Evolutionary conservation across 1,140 invertebrate genomes (phyloP), one percentile per base, ranked within the genome.

Genomic region (Procambarus clarkii): DNA sequence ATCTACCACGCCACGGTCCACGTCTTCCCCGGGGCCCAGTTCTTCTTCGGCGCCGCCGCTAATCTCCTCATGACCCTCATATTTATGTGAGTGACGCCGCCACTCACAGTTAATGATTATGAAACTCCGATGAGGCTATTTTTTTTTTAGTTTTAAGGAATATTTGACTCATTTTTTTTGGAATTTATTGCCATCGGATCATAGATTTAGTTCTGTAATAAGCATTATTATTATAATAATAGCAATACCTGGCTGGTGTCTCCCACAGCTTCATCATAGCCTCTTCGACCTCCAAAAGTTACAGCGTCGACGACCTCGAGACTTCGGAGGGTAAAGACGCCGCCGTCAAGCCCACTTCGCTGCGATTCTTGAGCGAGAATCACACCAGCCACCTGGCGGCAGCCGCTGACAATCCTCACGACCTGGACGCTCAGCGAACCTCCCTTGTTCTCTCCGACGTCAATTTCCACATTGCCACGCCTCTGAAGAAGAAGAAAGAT

Each of bases 1-100:
- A 88, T 93, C 77, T 93, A 93, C 83, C 89, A 92, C 74, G 88
- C 90, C 18, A 89, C 82, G 15, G 92, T 93, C 64, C 86, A 93
- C 54, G 83, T 86, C 15, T 93, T 92, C 77, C 92, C 92, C 4
- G 92, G 92, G 13, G 87, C 91, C 2, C 92, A 93, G 86, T 93
- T 93, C 87, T 88, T 93, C 80, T 93, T 93, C 83, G 92, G 92
- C 3, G 91, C 92, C 0, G 45, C 82, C 0, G 86, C 87, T 18
- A 93, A 93, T 71, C 58, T 91, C 15, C 78, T 93, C 60, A 92
- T 91, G 86, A 88, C 87, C 50, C n/a, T 92, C 45, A 92, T 93
- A 34, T 92, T 93, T 64, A 69, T 93, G 92, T 93, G 78, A 93
- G 91, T 90, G 18, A 50, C 50, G 7, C 0, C 13, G 50, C 50